phyloP scores from a whole-genome alignment of 2,113 vertebrate genomes.

The Bufo bufo region DNA sequence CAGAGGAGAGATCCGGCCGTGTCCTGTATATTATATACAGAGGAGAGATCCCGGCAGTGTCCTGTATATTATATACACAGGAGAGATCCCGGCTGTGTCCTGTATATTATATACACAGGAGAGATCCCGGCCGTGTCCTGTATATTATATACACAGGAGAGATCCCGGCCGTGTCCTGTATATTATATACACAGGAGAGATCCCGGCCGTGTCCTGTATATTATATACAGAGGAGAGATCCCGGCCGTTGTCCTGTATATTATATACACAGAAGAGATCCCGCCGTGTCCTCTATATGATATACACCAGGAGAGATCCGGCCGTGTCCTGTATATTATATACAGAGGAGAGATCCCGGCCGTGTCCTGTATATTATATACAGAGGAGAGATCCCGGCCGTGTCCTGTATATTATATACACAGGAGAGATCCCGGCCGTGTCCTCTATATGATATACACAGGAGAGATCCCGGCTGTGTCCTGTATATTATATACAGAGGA shows the following conservation, averaged over 20 bases:
- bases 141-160: not conserved
- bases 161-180: not conserved
- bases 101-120: not conserved
- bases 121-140: not conserved
- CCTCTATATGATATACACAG: too few species aligned
- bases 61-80: not conserved
- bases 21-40: not conserved
- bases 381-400: too few species aligned
- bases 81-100: not conserved
- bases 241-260: too few species aligned
- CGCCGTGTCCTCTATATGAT: too few species aligned
- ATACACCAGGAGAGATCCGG: rapidly evolving
- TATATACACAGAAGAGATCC: too few species aligned
- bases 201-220: not conserved
- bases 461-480: too few species aligned
- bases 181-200: not conserved
- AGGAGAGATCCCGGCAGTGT: not conserved
- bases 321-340: too few species aligned
- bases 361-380: too few species aligned
- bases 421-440: too few species aligned
- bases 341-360: too few species aligned
- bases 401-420: too few species aligned
- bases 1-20: not conserved
- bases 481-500: too few species aligned
- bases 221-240: not conserved